Percentiles rank a stretch among this genome's conserved stretches.
Conservation (phyloP, 64 coral and sea anemone species). For the Dendronephthya gigantea region DNA sequence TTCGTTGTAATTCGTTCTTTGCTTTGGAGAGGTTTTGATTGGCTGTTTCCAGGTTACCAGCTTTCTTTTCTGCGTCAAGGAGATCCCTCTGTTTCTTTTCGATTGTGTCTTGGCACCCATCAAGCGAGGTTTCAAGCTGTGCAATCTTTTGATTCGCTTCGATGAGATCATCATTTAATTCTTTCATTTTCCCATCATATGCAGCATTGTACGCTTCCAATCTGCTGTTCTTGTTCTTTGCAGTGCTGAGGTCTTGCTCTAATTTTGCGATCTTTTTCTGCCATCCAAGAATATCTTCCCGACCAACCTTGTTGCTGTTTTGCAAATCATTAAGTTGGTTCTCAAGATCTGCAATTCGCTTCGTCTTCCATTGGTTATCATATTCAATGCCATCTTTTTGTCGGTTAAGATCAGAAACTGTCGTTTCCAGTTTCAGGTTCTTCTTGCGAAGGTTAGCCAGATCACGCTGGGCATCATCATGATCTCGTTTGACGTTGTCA, state of each 20-base stretch:
- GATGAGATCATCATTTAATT: slow-evolving; percentile 56
- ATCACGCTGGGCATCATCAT: slow-evolving; percentile 67
- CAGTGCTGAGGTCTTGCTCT: slow-evolving; percentile 60
- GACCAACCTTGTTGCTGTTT: slow-evolving; percentile 65
- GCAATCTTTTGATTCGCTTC: slow-evolving; percentile 50
- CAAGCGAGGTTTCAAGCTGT: slow-evolving; percentile 40
- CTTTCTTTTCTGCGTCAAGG: slow-evolving; percentile 75
- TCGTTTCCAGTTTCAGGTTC: slow-evolving; percentile 51
- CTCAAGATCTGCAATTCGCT: slow-evolving; percentile 72
- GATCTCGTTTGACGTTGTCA: slow-evolving; percentile 55
- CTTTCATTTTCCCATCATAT: slow-evolving; percentile 69
- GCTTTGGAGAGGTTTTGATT: slow-evolving; percentile 51
- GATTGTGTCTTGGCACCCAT: slow-evolving; percentile 45
- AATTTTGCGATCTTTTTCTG: slow-evolving; percentile 80
- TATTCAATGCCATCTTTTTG: slow-evolving; percentile 74
- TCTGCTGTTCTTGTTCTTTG: slow-evolving; percentile 60
- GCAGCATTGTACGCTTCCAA: slow-evolving; percentile 86
- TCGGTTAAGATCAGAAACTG: slow-evolving; percentile 44
- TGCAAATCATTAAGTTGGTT: slow-evolving; percentile 58
- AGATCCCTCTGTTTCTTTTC: slow-evolving; percentile 65
- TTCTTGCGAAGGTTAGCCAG: slow-evolving; percentile 57
- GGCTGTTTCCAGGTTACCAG: slow-evolving; percentile 63
- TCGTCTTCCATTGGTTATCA: slow-evolving; percentile 50
- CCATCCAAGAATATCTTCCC: slow-evolving; percentile 86
- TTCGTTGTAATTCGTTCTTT: slow-evolving; percentile 62